Base-by-base conservation (phyloP, 2,797 vertebrate species). In the Lerista edwardsae region DNA sequence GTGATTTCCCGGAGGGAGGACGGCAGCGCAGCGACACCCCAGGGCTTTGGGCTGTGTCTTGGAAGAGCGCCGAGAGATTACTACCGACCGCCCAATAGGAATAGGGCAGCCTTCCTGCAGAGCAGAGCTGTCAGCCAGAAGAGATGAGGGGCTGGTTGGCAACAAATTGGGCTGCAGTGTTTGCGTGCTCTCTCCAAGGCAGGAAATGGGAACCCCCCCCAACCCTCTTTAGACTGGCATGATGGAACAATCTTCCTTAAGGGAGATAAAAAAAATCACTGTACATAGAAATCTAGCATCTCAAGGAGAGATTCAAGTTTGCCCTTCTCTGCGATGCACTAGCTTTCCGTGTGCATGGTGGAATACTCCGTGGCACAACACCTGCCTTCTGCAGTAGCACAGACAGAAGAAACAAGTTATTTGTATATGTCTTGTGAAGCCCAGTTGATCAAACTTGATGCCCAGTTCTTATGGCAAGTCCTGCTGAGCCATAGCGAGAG, bases 1-100 rank as follows among this genome's bases (percentile, higher is more conserved):
- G 81, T 89, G 87, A 93, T 94, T 94, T 94, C 91, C 91, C 91
- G 89, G 91, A 90, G 93, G 91, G 90, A 84, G 87, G 85, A 91
- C 89, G 84, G 89, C 91, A 91, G 90, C 90, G 87, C 91, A 89
- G 84, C 91, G 89, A 88, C 92, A 87, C 83, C 80, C 91, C 77
- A 69, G 80, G 84, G 89, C 83, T 90, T 91, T 7, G 2, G 17
- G 86, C 93, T 90, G 91, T 92, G 86, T 92, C 91, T 93, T 91
- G 79, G 86, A 85, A 86, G 91, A 85, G 89, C 91, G 91, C 89
- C 91, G 86, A 89, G 87, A 92, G 90, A 89, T 93, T 92, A 92
- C 90, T 86, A 84, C 86, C 85, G 89, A 92, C 84, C 85, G 89
- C 83, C 87, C 93, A 94, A 94, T 93, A 93, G 92, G 86, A 90